Evolutionary conservation across 1,140 invertebrate genomes (phyloP).

Genomic region (Tenebrio molitor): DNA sequence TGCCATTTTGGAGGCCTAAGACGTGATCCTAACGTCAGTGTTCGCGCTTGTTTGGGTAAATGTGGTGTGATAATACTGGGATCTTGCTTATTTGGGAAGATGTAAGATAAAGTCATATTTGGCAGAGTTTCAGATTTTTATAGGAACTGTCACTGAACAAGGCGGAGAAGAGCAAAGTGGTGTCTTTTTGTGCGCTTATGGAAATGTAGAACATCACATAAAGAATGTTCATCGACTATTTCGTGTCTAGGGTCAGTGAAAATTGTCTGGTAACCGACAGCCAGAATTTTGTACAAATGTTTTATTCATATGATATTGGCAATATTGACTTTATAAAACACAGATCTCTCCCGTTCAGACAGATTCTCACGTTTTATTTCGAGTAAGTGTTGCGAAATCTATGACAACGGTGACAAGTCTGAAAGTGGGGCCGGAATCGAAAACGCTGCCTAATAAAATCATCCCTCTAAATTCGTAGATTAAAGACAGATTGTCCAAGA

Average conservation of each 20-base stretch:
- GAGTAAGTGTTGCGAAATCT: neutral
- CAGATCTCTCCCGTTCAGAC: conserved; percentile 6
- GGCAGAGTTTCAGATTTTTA: conserved; percentile 23
- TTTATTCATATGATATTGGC: conserved; percentile 27
- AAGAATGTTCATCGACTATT: conserved; percentile 12
- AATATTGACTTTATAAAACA: conserved; percentile 32
- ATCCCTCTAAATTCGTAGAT: conserved; percentile 7
- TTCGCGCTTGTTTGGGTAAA: conserved; percentile 19
- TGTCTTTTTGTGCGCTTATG: neutral
- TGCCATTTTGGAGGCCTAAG: too few relatives aligned
- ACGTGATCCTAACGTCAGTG: conserved; percentile 11
- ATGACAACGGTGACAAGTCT: neutral
- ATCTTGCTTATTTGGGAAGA: conserved; percentile 13
- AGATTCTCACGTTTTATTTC: conserved; percentile 19
- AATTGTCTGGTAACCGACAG: conserved; percentile 1
- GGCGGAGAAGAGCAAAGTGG: neutral
- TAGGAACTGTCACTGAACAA: neutral
- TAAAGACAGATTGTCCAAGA: conserved; percentile 17
- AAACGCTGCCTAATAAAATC: neutral
- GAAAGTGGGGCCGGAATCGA: neutral
- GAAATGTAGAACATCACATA: conserved; percentile 19
- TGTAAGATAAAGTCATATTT: conserved; percentile 18
- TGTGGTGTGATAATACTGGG: conserved; percentile 13
- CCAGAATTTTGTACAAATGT: conserved; percentile 5
- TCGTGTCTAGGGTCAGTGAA: conserved; percentile 30